Evolutionary conservation across 1,140 invertebrate genomes (phyloP).

Genomic region (Anadara kagoshimensis): DNA sequence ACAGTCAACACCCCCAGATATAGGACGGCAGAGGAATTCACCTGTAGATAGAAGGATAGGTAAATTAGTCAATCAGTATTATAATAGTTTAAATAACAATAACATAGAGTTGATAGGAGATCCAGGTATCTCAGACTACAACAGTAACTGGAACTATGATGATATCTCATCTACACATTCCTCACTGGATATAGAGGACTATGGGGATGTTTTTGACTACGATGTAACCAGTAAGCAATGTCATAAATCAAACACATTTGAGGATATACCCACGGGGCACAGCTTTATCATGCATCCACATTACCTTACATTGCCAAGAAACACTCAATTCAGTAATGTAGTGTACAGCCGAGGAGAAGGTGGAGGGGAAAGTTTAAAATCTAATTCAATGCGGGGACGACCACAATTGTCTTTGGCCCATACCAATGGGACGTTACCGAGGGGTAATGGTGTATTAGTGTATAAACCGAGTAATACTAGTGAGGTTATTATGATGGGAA

Average conservation of each 20-base stretch:
- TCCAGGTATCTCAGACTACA: background rate
- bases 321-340: slow-evolving; percentile 16
- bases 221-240: no score
- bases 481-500: slow-evolving; percentile 47
- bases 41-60: slow-evolving; percentile 42
- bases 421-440: slow-evolving; percentile 31
- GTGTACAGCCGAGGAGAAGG: no score
- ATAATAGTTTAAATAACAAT: slow-evolving; percentile 17
- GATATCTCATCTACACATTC: no score
- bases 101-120: background rate
- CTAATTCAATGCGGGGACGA: slow-evolving; percentile 10
- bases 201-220: no score
- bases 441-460: slow-evolving; percentile 30
- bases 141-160: background rate
- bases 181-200: no score
- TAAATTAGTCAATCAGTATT: slow-evolving; percentile 25
- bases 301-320: slow-evolving; percentile 42
- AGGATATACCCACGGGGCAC: slow-evolving; percentile 30
- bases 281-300: slow-evolving; percentile 43
- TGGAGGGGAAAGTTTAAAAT: background rate
- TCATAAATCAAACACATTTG: background rate
- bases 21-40: slow-evolving; percentile 28
- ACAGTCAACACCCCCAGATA: slow-evolving; percentile 42
- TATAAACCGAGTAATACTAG: slow-evolving; percentile 24
- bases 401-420: slow-evolving; percentile 20